These are phyloP conservation scores for Harmothoe impar DNA, from an alignment of 2,888 invertebrate genomes.

Conservation along the genomic window DNA sequence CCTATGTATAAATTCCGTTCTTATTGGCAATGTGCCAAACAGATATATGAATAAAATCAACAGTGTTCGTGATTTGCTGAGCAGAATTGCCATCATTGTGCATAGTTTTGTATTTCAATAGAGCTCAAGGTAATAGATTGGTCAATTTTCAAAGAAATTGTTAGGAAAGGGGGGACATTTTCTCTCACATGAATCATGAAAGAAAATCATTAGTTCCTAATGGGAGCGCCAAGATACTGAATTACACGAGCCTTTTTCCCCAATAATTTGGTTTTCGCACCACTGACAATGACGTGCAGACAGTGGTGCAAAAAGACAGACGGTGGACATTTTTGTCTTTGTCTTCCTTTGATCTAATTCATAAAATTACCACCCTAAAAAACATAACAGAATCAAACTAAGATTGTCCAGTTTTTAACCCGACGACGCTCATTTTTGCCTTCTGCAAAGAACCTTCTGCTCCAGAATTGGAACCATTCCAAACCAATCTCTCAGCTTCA, in stretches of 20 bases:
- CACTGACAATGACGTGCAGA: slow-evolving; percentile 49
- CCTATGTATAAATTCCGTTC: too few relatives aligned
- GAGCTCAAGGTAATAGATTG: slow-evolving; percentile 2
- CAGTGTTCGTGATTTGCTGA: too few relatives aligned
- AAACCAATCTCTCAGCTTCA: slow-evolving; percentile 11
- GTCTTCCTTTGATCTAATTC: slow-evolving; percentile 50
- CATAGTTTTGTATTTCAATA: neutral
- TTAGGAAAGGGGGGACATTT: neutral
- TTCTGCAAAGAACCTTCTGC: slow-evolving; percentile 35
- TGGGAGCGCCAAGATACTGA: slow-evolving; percentile 22
- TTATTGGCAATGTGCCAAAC: too few relatives aligned
- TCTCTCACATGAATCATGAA: neutral
- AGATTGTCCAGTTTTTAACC: slow-evolving; percentile 22
- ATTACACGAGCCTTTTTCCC: slow-evolving; percentile 35
- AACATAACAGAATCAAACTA: slow-evolving; percentile 57
- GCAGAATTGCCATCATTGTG: too few relatives aligned
- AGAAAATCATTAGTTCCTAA: slow-evolving; percentile 25
- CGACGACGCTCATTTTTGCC: slow-evolving; percentile 25
- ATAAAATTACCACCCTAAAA: slow-evolving; percentile 49
- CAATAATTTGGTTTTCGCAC: slow-evolving; percentile 48
- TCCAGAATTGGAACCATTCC: slow-evolving; percentile 43
- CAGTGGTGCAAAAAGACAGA: neutral
- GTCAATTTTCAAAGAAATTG: slow-evolving; percentile 15
- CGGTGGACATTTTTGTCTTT: slow-evolving; percentile 24
- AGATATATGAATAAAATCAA: too few relatives aligned